Evolutionary conservation across 2,888 invertebrate species (phyloP).

Genomic region (Oasisia sp.): DNA sequence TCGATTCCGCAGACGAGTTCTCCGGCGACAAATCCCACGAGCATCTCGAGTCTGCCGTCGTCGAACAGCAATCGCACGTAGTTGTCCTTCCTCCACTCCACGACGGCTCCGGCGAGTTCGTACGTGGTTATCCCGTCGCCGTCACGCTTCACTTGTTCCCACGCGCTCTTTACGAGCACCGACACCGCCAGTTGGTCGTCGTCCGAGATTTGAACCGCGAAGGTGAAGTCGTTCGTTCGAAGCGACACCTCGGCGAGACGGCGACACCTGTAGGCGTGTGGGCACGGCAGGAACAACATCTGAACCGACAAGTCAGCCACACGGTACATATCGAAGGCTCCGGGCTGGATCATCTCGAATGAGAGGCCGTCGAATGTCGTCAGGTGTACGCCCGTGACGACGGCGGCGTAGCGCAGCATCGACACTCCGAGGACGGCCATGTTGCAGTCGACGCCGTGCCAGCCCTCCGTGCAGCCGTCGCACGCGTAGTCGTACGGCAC

Average conservation of each 20-base stretch:
- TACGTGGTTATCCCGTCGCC: conserved; percentile 27
- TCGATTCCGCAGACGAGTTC: conserved; percentile 36
- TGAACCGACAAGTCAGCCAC: conserved; percentile 40
- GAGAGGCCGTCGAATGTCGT: conserved; percentile 45
- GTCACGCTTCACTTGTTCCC: conserved; percentile 31
- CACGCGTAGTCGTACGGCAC: conserved; percentile 29
- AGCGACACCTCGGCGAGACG: conserved; percentile 42
- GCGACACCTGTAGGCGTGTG: conserved; percentile 41
- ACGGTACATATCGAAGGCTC: conserved; percentile 41
- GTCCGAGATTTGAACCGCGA: conserved; percentile 33
- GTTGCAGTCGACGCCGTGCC: conserved; percentile 47
- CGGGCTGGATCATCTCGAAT: conserved; percentile 40
- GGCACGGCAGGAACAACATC: conserved; percentile 46
- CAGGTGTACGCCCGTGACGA: conserved; percentile 44
- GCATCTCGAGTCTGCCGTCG: conserved; percentile 36
- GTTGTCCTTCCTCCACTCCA: conserved; percentile 40
- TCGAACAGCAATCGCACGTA: conserved; percentile 43
- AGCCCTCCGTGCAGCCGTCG: conserved; percentile 45
- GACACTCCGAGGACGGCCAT: conserved; percentile 35
- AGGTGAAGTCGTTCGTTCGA: conserved; percentile 30
- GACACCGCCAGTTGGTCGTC: conserved; percentile 30
- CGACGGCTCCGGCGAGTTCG: neutral
- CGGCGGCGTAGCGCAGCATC: conserved; percentile 33
- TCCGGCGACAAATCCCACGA: conserved; percentile 27
- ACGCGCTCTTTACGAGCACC: conserved; percentile 28